These are phyloP conservation scores for Petrolisthes cinctipes DNA, from an alignment of 2,888 invertebrate genomes.

Conservation along the genomic window DNA sequence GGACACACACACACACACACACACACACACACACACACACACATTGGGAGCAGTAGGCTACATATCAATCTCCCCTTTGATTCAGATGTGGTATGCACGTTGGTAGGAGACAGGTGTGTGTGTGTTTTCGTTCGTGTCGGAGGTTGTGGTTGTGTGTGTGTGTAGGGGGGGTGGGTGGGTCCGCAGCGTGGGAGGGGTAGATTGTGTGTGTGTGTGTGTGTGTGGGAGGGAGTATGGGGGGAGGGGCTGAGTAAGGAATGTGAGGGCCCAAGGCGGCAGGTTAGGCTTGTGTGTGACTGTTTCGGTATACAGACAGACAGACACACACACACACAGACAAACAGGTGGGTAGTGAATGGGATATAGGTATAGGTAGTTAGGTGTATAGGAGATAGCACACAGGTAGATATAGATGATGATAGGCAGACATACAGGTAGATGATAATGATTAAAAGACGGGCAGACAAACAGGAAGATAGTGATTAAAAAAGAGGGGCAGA, in stretches of 20 bases:
- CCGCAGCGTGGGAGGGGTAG: not conserved
- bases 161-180: not conserved
- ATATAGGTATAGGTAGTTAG: too few relatives aligned
- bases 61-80: not conserved
- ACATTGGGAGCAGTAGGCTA: too few relatives aligned
- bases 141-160: not conserved
- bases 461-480: not conserved
- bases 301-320: not conserved
- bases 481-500: not conserved
- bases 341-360: too few relatives aligned
- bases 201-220: not conserved
- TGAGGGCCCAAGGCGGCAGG: not conserved
- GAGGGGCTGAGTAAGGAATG: not conserved
- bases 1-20: slow-evolving; percentile 5
- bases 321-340: not conserved
- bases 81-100: not conserved
- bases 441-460: not conserved
- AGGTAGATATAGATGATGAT: not conserved
- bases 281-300: not conserved
- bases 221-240: not conserved
- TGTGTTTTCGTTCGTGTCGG: not conserved
- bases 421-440: not conserved
- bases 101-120: not conserved
- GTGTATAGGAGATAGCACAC: not conserved
- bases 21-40: slow-evolving; percentile 9